Percentiles rank a stretch among this genome's conserved stretches.
phyloP scores from a whole-genome alignment of 2,797 vertebrate genomes.

The Telmatherina bonti region DNA sequence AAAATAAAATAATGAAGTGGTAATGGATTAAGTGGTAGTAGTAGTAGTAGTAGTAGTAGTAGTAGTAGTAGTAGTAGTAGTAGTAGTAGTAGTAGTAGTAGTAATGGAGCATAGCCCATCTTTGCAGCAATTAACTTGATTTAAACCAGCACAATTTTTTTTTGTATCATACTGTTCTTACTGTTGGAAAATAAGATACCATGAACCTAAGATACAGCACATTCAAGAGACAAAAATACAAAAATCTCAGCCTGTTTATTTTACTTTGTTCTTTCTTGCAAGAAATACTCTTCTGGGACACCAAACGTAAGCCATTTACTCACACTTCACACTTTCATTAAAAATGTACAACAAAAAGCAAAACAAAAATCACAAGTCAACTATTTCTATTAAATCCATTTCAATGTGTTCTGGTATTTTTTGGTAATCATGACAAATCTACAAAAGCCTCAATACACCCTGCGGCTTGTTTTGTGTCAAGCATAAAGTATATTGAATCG shows the following conservation, averaged over 20 bases:
- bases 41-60: no score
- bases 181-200: neutral
- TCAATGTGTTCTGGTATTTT: neutral
- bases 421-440: conserved; percentile 28
- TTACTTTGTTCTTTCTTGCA: neutral
- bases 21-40: no score
- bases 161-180: neutral
- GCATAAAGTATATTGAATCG: conserved; percentile 10
- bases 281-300: neutral
- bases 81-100: neutral
- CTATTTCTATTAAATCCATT: neutral
- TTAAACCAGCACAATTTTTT: neutral
- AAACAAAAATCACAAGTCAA: neutral
- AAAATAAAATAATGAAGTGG: no score
- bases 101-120: neutral
- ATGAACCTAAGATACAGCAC: neutral
- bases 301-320: conserved; percentile 1
- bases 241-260: neutral
- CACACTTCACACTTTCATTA: neutral
- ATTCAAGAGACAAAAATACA: no score
- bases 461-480: conserved; percentile 32
- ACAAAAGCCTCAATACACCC: conserved; percentile 26
- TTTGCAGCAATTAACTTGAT: neutral
- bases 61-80: no score
- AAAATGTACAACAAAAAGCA: neutral